A percentile compares a stretch with the other conserved stretches of the same genome.
These are phyloP conservation scores for Aythya fuligula DNA, from an alignment of 2,797 vertebrate genomes.

Conservation along the genomic window DNA sequence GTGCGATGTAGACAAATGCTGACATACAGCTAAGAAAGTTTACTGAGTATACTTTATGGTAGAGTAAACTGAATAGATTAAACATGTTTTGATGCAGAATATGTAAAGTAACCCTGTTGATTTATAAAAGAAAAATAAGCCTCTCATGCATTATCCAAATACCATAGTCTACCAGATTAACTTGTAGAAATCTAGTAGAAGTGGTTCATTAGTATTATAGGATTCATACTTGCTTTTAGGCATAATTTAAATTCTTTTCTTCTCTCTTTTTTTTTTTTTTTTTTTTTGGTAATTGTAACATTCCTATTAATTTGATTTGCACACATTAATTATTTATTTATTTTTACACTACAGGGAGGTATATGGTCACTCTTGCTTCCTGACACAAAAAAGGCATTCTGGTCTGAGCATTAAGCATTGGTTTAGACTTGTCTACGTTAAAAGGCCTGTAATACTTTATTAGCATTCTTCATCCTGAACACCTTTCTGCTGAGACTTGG, in stretches of 20 bases:
- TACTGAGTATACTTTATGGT: neutral
- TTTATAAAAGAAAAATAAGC: neutral
- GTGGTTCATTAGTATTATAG: neutral
- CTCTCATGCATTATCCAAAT: neutral
- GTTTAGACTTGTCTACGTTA: no score
- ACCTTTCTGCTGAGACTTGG: neutral
- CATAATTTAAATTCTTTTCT: neutral
- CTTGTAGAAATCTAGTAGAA: neutral
- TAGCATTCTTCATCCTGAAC: neutral
- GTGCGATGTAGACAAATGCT: conserved; percentile 60
- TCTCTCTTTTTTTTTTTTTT: no score
- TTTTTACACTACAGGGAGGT: neutral
- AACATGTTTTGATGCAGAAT: neutral
- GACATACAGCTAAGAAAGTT: conserved; percentile 56
- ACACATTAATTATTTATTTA: rapidly evolving
- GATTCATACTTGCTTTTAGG: neutral
- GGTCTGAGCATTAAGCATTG: rapidly evolving
- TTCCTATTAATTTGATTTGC: neutral
- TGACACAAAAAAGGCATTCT: neutral
- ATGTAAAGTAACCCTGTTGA: conserved; percentile 2
- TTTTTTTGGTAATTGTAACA: neutral
- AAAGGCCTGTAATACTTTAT: neutral
- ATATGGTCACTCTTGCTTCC: neutral
- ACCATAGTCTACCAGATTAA: neutral
- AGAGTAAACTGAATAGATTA: conserved; percentile 6